A percentile compares a stretch with the other conserved stretches of the same genome.
Evolutionary conservation across 2,888 invertebrate genomes (phyloP).

Genomic region (Drosophila longiperda): DNA sequence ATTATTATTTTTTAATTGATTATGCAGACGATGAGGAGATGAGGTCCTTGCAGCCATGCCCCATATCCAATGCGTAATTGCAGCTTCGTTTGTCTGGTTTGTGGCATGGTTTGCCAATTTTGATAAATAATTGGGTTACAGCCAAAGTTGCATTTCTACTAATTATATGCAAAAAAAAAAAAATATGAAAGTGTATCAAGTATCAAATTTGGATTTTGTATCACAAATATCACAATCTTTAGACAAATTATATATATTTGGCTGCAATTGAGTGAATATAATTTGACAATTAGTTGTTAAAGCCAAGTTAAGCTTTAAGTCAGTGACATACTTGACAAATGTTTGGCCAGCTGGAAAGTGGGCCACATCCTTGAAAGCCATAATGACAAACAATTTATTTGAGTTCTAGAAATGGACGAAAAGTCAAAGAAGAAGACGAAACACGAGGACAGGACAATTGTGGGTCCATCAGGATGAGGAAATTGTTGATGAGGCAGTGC

Average conservation of each 20-base stretch:
- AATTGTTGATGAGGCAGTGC: slow-evolving; percentile 59
- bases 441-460: slow-evolving; percentile 28
- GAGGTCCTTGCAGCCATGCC: background rate
- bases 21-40: slow-evolving; percentile 26
- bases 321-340: slow-evolving; percentile 36
- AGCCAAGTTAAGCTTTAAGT: slow-evolving; percentile 12
- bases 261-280: background rate
- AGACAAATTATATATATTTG: background rate
- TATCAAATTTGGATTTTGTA: background rate
- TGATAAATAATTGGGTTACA: slow-evolving; percentile 60
- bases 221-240: background rate
- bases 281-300: background rate
- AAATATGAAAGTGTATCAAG: slow-evolving; percentile 17
- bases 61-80: slow-evolving; percentile 3
- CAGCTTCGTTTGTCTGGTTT: slow-evolving; percentile 23
- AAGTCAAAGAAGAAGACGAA: slow-evolving; percentile 3
- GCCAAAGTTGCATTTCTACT: slow-evolving; percentile 51
- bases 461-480: slow-evolving; percentile 44
- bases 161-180: slow-evolving; percentile 57
- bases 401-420: slow-evolving; percentile 45
- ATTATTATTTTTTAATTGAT: slow-evolving; percentile 73
- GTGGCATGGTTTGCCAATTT: slow-evolving; percentile 34
- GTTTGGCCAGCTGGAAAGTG: slow-evolving; percentile 14
- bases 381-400: slow-evolving; percentile 76
- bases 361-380: slow-evolving; percentile 54